A percentile compares a stretch with the other conserved stretches of the same genome.
Evolutionary conservation across 2,113 vertebrate species (phyloP).

Genomic region (Amia ocellicauda): DNA sequence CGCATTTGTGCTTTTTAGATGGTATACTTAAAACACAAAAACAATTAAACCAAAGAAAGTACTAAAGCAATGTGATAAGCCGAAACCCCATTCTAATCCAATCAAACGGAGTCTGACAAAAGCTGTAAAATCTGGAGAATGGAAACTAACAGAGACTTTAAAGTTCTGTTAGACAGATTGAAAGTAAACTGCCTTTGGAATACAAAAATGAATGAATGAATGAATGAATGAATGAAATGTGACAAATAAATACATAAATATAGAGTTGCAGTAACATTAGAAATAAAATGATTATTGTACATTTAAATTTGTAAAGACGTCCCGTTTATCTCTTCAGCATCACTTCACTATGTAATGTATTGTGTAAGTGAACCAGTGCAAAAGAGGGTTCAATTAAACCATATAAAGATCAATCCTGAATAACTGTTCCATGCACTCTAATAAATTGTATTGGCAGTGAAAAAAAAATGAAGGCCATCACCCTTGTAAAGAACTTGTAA

Average conservation of each 20-base stretch:
- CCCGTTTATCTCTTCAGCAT: too few relatives aligned
- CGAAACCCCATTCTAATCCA: conserved; percentile 1
- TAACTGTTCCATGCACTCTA: conserved; percentile 19
- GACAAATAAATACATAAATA: not conserved
- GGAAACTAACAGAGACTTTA: too few relatives aligned
- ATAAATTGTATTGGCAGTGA: conserved; percentile 32
- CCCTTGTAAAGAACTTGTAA: conserved; percentile 16
- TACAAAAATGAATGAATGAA: too few relatives aligned
- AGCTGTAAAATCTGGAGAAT: too few relatives aligned
- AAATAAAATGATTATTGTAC: not conserved
- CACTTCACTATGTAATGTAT: not conserved
- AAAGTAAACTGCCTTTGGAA: too few relatives aligned
- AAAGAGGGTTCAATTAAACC: not conserved
- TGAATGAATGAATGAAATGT: too few relatives aligned
- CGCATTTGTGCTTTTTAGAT: conserved; percentile 44
- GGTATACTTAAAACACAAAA: conserved; percentile 41
- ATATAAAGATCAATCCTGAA: conserved; percentile 23
- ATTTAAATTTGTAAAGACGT: too few relatives aligned
- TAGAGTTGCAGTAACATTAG: not conserved
- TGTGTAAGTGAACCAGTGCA: conserved; percentile 17
- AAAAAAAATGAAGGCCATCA: conserved; percentile 25
- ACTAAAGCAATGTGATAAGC: not conserved
- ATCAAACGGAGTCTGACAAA: too few relatives aligned
- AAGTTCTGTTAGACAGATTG: too few relatives aligned
- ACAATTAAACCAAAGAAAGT: conserved; percentile 34